Conservation (phyloP, 2,797 vertebrate species). For the Gallirallus australis region DNA sequence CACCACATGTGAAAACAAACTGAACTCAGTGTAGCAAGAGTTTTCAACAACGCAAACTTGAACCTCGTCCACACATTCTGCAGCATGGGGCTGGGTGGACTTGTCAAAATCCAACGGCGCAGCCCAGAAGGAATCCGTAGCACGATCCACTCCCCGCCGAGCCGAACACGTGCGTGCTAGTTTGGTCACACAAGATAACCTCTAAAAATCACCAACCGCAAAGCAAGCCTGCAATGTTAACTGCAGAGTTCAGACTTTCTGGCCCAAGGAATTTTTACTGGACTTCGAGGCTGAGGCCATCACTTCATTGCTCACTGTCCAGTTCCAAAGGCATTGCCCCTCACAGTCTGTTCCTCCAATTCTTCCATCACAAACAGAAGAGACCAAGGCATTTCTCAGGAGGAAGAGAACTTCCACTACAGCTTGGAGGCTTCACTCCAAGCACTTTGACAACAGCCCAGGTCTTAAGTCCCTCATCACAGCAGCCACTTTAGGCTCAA, state of each 20-base stretch:
- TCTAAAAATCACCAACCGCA: constrained; percentile 62
- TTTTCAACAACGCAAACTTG: constrained; percentile 59
- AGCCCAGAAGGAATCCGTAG: neutral
- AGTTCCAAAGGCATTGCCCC: neutral
- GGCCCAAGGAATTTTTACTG: constrained; percentile 35
- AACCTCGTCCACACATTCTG: constrained; percentile 51
- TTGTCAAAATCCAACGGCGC: constrained; percentile 50
- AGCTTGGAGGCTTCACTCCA: neutral
- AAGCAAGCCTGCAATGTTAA: constrained; percentile 48
- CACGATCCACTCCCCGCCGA: neutral
- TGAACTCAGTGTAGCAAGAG: constrained; percentile 21
- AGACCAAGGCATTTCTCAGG: neutral
- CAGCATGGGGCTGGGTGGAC: constrained; percentile 39
- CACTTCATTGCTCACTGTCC: constrained; percentile 38
- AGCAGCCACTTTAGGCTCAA: neutral
- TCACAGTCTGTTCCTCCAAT: neutral
- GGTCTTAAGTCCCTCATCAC: neutral
- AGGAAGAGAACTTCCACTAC: neutral
- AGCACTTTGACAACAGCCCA: neutral
- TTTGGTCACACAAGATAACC: constrained; percentile 39
- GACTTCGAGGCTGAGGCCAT: constrained; percentile 50
- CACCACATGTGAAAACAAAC: constrained; percentile 49
- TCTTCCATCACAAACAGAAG: neutral
- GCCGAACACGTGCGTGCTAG: neutral
- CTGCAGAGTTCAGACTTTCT: constrained; percentile 32